Evolutionary conservation across 2,113 vertebrate species (phyloP), one percentile per base, ranked within the genome.

Genomic region (Isichthys henryi): DNA sequence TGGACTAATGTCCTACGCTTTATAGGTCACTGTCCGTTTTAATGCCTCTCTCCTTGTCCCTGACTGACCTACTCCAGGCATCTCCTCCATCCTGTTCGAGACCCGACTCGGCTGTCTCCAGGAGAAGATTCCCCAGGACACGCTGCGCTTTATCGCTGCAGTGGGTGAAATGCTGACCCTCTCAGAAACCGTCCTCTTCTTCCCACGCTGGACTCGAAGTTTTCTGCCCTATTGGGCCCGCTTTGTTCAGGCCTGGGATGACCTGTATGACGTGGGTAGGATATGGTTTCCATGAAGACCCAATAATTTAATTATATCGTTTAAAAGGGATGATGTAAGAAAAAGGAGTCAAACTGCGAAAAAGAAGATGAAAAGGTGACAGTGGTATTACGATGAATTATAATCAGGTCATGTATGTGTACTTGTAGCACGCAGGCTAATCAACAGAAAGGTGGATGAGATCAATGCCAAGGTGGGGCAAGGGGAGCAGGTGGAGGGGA

Each of bases 171-270:
- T 97, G 96, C 39, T 96, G 48, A 88, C 46, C 0, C 43, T 94
- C 5, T 96, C 94, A 0, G 94, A 95, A 46, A 87, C 48, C 0
- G 94, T 96, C 0, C 1, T 94, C 0, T 80, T 96, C 15, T 83
- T 95, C 3, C 96, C 96, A 0, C 92, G 88, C 62, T 96, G 96
- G 96, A 96, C 90, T 43, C 94, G 95, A 31, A 0, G 43, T 7
- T 4, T 95, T 77, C 91, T 96, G 19, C 96, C 96, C 5, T 93
- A 92, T 91, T 97, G 96, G 96, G 91, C 89, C 0, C 93, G 92
- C 80, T 96, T 96, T 45, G 87, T 96, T 1, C 92, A 92, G 90
- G 94, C 96, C 87, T 97, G 96, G 96, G 96, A 97, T 50, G 93
- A 95, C 91, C 92, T 96, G 86, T 94, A 82, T 2, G 91, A 90